Percentiles rank a stretch among this genome's conserved stretches.
Conservation (phyloP, 2,113 vertebrate species). For the Numenius arquata region DNA sequence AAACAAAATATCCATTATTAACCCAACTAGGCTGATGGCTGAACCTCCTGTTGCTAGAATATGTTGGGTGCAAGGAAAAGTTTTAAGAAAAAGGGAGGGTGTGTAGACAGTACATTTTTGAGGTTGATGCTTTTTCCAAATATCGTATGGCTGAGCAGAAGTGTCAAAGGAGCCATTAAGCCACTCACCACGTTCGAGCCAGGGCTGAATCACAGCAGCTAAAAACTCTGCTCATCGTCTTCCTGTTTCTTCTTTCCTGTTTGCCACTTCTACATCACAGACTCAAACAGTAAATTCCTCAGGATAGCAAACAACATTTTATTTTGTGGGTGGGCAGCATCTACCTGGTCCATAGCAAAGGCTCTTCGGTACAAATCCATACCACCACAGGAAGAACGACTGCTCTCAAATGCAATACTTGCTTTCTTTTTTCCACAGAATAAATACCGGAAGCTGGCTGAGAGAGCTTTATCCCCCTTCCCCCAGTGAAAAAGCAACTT, state of each 20-base stretch:
- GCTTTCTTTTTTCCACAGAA: background rate
- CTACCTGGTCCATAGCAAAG: background rate
- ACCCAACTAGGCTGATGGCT: background rate
- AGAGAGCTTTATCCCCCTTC: background rate
- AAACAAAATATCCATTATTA: background rate
- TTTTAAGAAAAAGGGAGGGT: background rate
- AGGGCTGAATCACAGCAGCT: background rate
- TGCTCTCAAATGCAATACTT: background rate
- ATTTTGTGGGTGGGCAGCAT: background rate
- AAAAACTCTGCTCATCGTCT: background rate
- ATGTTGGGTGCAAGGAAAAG: background rate
- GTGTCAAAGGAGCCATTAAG: slow-evolving; percentile 26
- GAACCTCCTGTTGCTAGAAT: background rate
- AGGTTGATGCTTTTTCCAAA: background rate
- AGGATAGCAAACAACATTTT: background rate
- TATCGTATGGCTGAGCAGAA: background rate
- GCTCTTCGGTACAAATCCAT: background rate
- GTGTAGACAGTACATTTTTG: background rate
- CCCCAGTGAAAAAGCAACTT: background rate
- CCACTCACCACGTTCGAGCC: background rate
- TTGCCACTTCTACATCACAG: background rate
- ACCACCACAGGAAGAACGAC: background rate
- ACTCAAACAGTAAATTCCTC: background rate
- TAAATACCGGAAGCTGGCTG: background rate
- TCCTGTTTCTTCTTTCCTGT: background rate